A percentile compares a stretch with the other conserved stretches of the same genome.
These are phyloP conservation scores for Felis catus DNA, from an alignment of 2,113 vertebrate species.

Conservation along the genomic window DNA sequence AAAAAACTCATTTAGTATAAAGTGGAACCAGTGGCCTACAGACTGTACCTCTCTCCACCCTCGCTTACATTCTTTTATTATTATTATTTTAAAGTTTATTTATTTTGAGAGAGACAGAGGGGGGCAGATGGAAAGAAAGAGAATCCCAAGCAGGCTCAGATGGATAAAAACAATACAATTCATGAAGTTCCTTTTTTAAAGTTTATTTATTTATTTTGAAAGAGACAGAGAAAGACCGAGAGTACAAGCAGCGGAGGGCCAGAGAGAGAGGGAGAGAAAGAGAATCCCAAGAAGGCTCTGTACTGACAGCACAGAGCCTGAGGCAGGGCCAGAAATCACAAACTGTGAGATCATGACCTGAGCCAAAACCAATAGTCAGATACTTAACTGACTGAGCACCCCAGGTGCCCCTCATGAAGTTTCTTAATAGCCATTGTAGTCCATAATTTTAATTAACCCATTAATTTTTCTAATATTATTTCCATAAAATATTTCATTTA, in stretches of 20 bases:
- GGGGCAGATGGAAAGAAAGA: not conserved
- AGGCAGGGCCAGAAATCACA: too few species aligned
- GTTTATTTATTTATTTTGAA: too few species aligned
- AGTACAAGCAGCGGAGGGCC: too few species aligned
- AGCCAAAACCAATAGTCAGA: too few species aligned
- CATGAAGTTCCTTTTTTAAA: not conserved
- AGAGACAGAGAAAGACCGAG: too few species aligned
- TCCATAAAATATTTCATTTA: not conserved
- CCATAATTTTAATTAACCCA: conserved; percentile 17
- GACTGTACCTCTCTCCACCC: not conserved
- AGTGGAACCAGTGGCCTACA: not conserved
- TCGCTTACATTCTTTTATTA: not conserved
- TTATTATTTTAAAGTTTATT: not conserved
- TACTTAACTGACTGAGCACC: too few species aligned
- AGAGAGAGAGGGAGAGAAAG: too few species aligned
- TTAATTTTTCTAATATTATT: conserved; percentile 27
- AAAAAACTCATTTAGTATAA: not conserved
- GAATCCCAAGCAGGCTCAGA: not conserved
- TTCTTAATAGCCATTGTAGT: conserved; percentile 26
- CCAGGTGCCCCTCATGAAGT: not conserved
- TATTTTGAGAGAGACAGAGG: not conserved
- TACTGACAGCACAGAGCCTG: too few species aligned
- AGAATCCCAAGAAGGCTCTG: too few species aligned
- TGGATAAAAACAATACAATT: not conserved
- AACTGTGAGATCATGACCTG: too few species aligned